Conservation (phyloP, 2,797 vertebrate species). For the Pseudocheirus occidentalis region DNA sequence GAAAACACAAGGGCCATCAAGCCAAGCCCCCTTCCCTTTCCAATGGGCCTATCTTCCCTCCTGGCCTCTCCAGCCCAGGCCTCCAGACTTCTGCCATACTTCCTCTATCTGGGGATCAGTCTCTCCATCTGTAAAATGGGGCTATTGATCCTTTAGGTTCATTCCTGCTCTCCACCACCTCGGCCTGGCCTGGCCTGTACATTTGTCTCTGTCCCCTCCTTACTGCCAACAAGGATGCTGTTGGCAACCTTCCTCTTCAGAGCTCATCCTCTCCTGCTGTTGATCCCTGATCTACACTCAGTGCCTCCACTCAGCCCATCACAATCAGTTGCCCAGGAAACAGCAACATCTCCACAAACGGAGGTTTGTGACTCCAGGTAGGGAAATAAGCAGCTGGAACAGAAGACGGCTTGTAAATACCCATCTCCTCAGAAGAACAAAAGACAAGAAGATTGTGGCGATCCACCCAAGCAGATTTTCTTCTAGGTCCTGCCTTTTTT, state of each 20-base stretch:
- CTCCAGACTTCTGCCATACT: not conserved
- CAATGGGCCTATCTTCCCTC: not conserved
- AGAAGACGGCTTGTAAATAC: slow-evolving; percentile 77
- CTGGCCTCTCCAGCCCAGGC: not conserved
- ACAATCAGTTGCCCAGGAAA: slow-evolving; percentile 76
- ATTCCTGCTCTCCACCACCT: not conserved
- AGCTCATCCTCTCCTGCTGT: slow-evolving; percentile 75
- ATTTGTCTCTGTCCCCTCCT: slow-evolving; percentile 75
- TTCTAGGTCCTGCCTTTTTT: slow-evolving; percentile 37
- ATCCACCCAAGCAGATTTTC: slow-evolving; percentile 60
- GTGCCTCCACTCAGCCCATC: slow-evolving; percentile 68
- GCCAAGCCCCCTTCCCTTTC: not conserved
- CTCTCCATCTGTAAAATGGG: not conserved
- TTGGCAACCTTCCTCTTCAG: slow-evolving; percentile 80
- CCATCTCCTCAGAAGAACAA: slow-evolving; percentile 61
- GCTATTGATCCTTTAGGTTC: not conserved
- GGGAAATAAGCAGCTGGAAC: slow-evolving; percentile 70
- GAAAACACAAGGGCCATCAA: not conserved
- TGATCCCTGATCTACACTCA: slow-evolving; percentile 73
- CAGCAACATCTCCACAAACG: slow-evolving; percentile 59
- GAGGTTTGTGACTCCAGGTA: slow-evolving; percentile 78
- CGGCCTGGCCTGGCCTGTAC: not conserved
- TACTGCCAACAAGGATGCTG: slow-evolving; percentile 82
- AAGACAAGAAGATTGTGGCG: slow-evolving; percentile 64
- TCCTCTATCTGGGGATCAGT: not conserved